phyloP scores from a whole-genome alignment of 2,113 vertebrate genomes.

The Rhynchopsitta pachyrhyncha region DNA sequence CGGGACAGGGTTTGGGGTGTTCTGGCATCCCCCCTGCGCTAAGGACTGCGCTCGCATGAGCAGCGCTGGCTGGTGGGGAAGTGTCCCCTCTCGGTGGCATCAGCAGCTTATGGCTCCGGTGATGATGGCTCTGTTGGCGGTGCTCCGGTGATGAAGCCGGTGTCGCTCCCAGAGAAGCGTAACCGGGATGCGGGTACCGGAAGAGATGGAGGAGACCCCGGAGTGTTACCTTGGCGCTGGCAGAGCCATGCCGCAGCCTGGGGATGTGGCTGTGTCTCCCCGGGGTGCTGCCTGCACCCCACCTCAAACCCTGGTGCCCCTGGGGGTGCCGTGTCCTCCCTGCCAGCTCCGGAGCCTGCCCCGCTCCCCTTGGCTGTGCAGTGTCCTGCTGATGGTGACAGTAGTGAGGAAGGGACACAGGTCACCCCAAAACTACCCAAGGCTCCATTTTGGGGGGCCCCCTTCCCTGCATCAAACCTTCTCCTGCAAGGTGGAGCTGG shows the following conservation, averaged over 20 bases:
- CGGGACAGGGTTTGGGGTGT: not conserved
- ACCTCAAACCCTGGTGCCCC: not conserved
- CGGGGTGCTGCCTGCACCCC: not conserved
- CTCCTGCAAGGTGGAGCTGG: not conserved
- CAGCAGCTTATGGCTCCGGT: not conserved
- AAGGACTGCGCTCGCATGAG: not conserved
- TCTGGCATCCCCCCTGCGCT: not conserved
- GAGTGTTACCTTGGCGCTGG: not conserved
- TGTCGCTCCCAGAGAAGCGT: not conserved
- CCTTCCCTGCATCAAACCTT: not conserved
- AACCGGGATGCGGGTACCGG: not conserved
- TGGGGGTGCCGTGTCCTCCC: not conserved
- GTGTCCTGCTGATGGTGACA: not conserved
- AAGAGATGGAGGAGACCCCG: not conserved
- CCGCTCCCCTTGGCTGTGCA: fast-evolving
- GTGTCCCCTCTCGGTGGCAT: not conserved
- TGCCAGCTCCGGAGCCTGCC: not conserved
- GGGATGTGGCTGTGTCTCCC: not conserved
- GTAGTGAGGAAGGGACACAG: fast-evolving
- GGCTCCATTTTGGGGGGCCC: fast-evolving
- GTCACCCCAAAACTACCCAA: not conserved
- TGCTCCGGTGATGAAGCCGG: not conserved
- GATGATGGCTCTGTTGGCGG: not conserved
- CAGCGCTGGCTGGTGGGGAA: not conserved
- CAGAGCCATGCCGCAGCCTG: not conserved